These are phyloP conservation scores for Caenorhabditis zanzibari DNA, from an alignment of 2,888 invertebrate genomes.

Conservation along the genomic window DNA sequence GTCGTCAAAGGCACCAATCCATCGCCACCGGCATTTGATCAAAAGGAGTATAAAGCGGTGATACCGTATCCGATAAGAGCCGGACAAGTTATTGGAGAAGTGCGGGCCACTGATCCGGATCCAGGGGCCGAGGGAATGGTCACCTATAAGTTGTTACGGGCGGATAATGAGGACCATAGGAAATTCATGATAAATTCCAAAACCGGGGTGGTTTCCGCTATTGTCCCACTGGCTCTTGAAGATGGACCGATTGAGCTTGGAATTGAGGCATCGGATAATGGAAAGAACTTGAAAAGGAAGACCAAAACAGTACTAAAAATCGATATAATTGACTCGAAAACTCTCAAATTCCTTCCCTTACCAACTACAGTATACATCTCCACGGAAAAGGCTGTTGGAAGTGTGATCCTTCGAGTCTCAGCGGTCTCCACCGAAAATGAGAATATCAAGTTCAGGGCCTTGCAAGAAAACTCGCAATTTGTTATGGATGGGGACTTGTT, in stretches of 20 bases:
- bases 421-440: conserved; percentile 58
- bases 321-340: conserved; percentile 65
- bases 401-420: conserved; percentile 73
- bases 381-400: conserved; percentile 78
- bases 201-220: conserved; percentile 76
- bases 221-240: conserved; percentile 58
- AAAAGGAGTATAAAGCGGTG: conserved; percentile 75
- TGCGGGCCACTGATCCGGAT: conserved; percentile 80
- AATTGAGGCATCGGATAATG: conserved; percentile 77
- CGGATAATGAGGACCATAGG: conserved; percentile 61
- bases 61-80: conserved; percentile 72
- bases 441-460: conserved; percentile 67
- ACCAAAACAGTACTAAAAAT: conserved; percentile 50
- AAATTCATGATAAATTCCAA: conserved; percentile 67
- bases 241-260: conserved; percentile 76
- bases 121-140: conserved; percentile 77
- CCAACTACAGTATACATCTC: conserved; percentile 82
- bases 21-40: conserved; percentile 78
- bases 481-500: conserved; percentile 73
- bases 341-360: conserved; percentile 78
- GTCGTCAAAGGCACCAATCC: conserved; percentile 77
- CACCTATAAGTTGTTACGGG: conserved; percentile 49
- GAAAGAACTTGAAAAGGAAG: conserved; percentile 49
- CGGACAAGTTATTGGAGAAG: conserved; percentile 72
- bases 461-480: conserved; percentile 69